A percentile compares a stretch with the other conserved stretches of the same genome.
Evolutionary conservation across 1,140 invertebrate genomes (phyloP).

Genomic region (Heliconius eleuchia): DNA sequence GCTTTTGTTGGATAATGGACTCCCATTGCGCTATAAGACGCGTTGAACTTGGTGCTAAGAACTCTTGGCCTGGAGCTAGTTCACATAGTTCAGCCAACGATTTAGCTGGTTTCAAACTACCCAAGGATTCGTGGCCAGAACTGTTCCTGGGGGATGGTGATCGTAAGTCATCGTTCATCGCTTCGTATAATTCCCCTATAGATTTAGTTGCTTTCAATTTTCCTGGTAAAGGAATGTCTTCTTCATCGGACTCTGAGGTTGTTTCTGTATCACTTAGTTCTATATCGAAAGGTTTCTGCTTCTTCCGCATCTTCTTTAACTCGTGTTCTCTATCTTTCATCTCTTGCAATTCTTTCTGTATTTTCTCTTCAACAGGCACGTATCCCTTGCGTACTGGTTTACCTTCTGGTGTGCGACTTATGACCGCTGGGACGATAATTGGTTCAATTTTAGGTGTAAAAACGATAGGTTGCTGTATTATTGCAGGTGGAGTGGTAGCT

Average conservation of each 20-base stretch:
- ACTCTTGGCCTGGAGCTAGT: conserved; percentile 79
- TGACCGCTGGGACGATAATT: conserved; percentile 61
- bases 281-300: conserved; percentile 78
- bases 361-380: conserved; percentile 88
- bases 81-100: conserved; percentile 83
- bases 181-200: conserved; percentile 81
- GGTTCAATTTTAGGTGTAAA: conserved; percentile 56
- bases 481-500: conserved; percentile 51
- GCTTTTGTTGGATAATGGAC: conserved; percentile 83
- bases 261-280: conserved; percentile 78
- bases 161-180: conserved; percentile 69
- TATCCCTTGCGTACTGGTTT: conserved; percentile 84
- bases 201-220: conserved; percentile 82
- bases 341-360: conserved; percentile 88
- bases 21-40: conserved; percentile 84
- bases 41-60: conserved; percentile 82
- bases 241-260: conserved; percentile 81
- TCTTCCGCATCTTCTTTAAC: conserved; percentile 84
- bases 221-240: conserved; percentile 81
- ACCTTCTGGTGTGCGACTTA: conserved; percentile 80
- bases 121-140: conserved; percentile 72
- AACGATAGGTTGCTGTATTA: conserved; percentile 47
- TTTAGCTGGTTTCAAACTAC: conserved; percentile 82
- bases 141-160: conserved; percentile 75
- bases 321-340: conserved; percentile 89